Evolutionary conservation across 2,113 vertebrate genomes (phyloP), one percentile per base, ranked within the genome.

Genomic region (Macrotis lagotis): DNA sequence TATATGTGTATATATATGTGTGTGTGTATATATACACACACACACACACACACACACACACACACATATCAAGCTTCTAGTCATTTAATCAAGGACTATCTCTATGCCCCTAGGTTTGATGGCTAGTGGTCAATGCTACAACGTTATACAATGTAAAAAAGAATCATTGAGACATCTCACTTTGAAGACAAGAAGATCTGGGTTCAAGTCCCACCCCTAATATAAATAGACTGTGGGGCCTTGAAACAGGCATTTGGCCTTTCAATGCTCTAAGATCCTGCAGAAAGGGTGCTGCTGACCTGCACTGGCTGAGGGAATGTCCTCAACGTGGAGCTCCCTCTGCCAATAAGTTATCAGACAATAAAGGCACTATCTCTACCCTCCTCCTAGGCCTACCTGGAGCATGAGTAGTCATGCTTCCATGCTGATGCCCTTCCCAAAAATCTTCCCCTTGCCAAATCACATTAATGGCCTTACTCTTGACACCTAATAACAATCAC

Each of bases 401-500:
- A 83, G 19, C n/a, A 83, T 44, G 5, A 83, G 66, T 44, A 19
- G n/a, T n/a, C n/a, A 83, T 4, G 1, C 19, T 0, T 44, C 66
- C 44, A 24, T 2, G 5, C 14, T 83, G 49, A 59, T 19, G 8
- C 83, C 94, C 0, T 0, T 25, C 95, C 52, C 55, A 24, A 96
- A 93, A 74, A 52, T 8, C 51, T 93, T 89, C 52, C 66, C 47
- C 92, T 74, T 8, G 48, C 93, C 92, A 92, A 4, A 49, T 92
- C 50, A 92, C 37, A 92, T 94, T 0, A 25, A 1, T 25, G 44
- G 94, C 6, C 37, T 93, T 93, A 88, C 24, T 44, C 55, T 94
- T 92, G 96, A 88, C 50, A 50, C 11, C 83, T 26, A 89, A 89
- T n/a, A 52, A 31, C 49, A 59, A 37, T 37, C 91, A 94, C 95